Evolutionary conservation across 2,797 vertebrate species (phyloP), one percentile per base, ranked within the genome.

Genomic region (Parauchenoglanis punctatus): DNA sequence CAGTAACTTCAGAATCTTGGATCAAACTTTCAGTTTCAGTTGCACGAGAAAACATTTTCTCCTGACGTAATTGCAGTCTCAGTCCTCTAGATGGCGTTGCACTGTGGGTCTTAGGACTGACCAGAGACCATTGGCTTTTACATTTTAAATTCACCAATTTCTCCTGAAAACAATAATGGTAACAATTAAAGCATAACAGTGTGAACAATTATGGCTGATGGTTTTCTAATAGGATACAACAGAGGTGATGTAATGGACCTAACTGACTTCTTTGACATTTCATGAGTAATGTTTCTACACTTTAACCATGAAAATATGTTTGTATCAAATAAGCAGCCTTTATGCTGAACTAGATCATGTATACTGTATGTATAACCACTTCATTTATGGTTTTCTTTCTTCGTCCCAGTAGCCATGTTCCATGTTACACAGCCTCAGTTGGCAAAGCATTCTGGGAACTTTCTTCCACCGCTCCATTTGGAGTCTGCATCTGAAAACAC

Each of bases 71-170:
- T 86, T 73, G 67, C 85, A 52, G 6, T 44, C 23, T n/a, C 23
- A 5, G 56, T 12, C 83, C 91, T 52, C 75, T 58, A 87, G 89
- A 83, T 85, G 89, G 78, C 61, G 35, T 54, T 31, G n/a, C 12
- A 58, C 49, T 20, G 12, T 54, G 10, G 61, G 35, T 80, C 52
- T 85, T 1, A 18, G 46, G n/a, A 20, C 67, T 65, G 8, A 11
- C 56, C 17, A 15, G 46, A 40, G 18, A 59, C 0, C 49, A 46
- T 10, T 4, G 15, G 67, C 67, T 40, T 35, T 70, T 18, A 70
- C 0, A 35, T 72, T 11, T 72, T 40, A 20, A 72, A 72, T 72
- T 40, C 35, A 44, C 8, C 35, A 44, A 12, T 25, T 6, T 73
- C 18, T 23, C 31, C 3, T 20, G 12, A 23, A 44, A 46, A 73